Base-by-base conservation (phyloP, 2,113 vertebrate genomes). In the Rhodinocichla rosea region DNA sequence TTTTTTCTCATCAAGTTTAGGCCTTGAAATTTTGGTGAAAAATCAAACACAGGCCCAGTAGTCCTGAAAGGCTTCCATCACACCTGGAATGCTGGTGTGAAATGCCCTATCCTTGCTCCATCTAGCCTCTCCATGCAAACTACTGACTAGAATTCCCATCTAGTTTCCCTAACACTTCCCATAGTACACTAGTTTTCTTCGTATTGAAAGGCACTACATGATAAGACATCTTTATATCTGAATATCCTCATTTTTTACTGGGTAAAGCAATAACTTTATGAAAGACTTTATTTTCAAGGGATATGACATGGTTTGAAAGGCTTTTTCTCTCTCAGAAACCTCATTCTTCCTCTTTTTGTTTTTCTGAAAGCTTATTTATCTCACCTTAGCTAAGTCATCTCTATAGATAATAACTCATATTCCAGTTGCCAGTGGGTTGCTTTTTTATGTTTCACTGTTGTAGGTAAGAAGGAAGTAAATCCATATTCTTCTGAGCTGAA, bases 361-460 rank as follows among this genome's bases (percentile, higher is more conserved):
- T 42, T 73, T 67, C 56, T 92, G 90, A 74, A 87, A 96, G 33
- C 55, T 28, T 86, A 77, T 94, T 90, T 90, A 65, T 95, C 67
- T 95, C 47, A 86, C 82, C 92, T 94, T 92, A 85, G 39, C 76
- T 90, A 94, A 92, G 64, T 94, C 80, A 89, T 82, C 67, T 89
- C 2, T 87, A 40, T 60, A 87, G 81, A 87, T 89, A 87, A 94
- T 96, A 90, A 83, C 70, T 93, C 59, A 59, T 50, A 63, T 77
- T 89, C 39, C 19, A 63, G 83, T 88, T 92, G 71, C 69, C 71
- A 93, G 42, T 39, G 79, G 55, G 39, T 32, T 83, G 10, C n/a
- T 80, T 84, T 75, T 89, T 94, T 73, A 44, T 93, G 59, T 93
- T 96, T 94, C 35, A 74, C 24, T 81, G 49, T 26, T 75, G 35